phyloP scores from a whole-genome alignment of 1,140 invertebrate species.

The Latrodectus geometricus region DNA sequence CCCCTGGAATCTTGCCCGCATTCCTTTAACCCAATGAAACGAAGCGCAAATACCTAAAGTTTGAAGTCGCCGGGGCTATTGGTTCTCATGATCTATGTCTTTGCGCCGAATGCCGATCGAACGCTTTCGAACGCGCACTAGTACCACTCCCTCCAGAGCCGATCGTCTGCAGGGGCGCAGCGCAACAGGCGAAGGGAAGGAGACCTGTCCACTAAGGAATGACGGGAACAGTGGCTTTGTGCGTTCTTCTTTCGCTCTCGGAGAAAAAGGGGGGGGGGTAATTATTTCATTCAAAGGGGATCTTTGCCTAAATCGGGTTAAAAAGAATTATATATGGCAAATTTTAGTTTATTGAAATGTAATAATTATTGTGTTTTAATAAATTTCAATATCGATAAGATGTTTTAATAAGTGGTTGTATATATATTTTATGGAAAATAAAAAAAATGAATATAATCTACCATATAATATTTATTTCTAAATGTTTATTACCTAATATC shows the following conservation, averaged over 20 bases:
- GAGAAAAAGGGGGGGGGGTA: too few relatives aligned
- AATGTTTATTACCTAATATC: too few relatives aligned
- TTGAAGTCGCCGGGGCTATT: constrained; percentile 31
- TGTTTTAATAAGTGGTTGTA: too few relatives aligned
- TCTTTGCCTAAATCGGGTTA: too few relatives aligned
- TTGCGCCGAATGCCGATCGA: constrained; percentile 52
- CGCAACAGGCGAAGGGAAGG: constrained; percentile 14
- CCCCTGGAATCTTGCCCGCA: constrained; percentile 31
- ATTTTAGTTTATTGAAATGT: too few relatives aligned
- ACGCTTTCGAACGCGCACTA: constrained; percentile 37
- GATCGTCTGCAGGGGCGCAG: not conserved
- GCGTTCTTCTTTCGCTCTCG: not conserved
- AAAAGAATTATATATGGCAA: too few relatives aligned
- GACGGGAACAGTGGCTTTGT: not conserved
- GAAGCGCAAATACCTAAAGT: constrained; percentile 43
- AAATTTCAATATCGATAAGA: too few relatives aligned
- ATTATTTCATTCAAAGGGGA: too few relatives aligned
- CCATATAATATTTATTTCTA: too few relatives aligned
- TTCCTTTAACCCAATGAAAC: constrained; percentile 46
- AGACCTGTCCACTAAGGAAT: not conserved
- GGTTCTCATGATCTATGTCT: constrained; percentile 55
- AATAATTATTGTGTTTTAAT: too few relatives aligned
- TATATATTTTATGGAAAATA: too few relatives aligned
- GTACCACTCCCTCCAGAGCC: not conserved
- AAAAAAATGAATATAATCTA: too few relatives aligned